Percentiles rank a stretch among this genome's conserved stretches.
Conservation (phyloP, 1,140 invertebrate species). For the Agrilus planipennis region DNA sequence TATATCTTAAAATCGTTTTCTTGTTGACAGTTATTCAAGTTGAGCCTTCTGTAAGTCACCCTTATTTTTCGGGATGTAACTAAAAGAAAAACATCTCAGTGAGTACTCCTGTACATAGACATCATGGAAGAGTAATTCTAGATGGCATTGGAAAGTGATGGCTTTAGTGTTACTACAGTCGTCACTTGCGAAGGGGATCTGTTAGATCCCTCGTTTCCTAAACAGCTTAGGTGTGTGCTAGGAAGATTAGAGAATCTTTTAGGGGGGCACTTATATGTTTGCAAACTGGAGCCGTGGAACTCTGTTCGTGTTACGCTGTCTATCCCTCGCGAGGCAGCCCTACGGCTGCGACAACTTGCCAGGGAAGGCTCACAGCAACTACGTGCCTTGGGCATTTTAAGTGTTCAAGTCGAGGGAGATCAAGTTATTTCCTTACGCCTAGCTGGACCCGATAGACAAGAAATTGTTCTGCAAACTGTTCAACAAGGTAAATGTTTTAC, state of each 20-base stretch:
- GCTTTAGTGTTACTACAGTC: slow-evolving; percentile 51
- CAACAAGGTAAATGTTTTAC: slow-evolving; percentile 26
- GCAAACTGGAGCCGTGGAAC: slow-evolving; percentile 96
- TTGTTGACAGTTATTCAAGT: too few species aligned
- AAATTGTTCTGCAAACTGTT: slow-evolving; percentile 55
- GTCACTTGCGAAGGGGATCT: slow-evolving; percentile 72
- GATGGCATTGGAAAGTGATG: slow-evolving; percentile 68
- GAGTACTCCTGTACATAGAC: too few species aligned
- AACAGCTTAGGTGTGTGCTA: slow-evolving; percentile 53
- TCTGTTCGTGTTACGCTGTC: slow-evolving; percentile 93
- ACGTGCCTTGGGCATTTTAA: slow-evolving; percentile 82
- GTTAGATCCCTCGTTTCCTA: slow-evolving; percentile 59
- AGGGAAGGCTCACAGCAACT: slow-evolving; percentile 78
- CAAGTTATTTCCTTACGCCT: slow-evolving; percentile 86
- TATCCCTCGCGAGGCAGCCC: slow-evolving; percentile 87
- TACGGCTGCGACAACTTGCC: slow-evolving; percentile 77
- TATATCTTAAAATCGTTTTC: too few species aligned
- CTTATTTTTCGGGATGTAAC: too few species aligned
- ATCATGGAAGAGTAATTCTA: too few species aligned
- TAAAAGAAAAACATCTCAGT: too few species aligned
- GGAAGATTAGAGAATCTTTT: slow-evolving; percentile 55
- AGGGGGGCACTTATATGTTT: slow-evolving; percentile 52
- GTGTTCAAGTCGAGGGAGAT: slow-evolving; percentile 92
- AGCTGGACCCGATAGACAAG: slow-evolving; percentile 60
- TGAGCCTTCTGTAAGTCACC: too few species aligned